Evolutionary conservation across 2,888 invertebrate genomes (phyloP).

Genomic region (Watsonalla cultraria): DNA sequence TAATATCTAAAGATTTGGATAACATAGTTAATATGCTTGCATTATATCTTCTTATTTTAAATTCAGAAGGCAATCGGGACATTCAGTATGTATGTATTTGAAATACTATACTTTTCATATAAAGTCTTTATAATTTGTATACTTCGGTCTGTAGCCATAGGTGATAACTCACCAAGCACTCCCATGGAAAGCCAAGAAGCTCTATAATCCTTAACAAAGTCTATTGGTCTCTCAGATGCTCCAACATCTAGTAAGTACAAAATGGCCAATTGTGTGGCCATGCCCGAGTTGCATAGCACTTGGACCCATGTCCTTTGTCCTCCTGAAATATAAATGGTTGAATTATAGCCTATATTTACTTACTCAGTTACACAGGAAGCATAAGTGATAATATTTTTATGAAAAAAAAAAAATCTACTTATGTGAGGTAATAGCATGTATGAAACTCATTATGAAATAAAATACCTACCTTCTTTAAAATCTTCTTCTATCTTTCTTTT

Average conservation of each 20-base stretch:
- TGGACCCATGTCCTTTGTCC: slow-evolving; percentile 94
- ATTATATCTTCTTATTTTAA: no score
- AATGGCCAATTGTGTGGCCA: slow-evolving; percentile 87
- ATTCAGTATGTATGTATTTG: no score
- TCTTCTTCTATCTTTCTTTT: slow-evolving; percentile 86
- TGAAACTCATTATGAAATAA: background rate
- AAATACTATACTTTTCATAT: background rate
- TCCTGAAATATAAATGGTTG: slow-evolving; percentile 66
- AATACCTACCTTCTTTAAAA: slow-evolving; percentile 85
- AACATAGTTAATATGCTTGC: no score
- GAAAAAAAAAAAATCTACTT: no score
- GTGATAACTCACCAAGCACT: slow-evolving; percentile 80
- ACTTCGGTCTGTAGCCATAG: no score
- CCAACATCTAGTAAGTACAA: slow-evolving; percentile 89
- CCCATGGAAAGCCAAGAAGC: slow-evolving; percentile 91
- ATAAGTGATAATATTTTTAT: no score
- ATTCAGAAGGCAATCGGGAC: no score
- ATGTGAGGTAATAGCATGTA: no score
- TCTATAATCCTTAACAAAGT: slow-evolving; percentile 86
- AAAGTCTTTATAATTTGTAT: no score
- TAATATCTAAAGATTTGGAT: no score
- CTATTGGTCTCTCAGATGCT: slow-evolving; percentile 86
- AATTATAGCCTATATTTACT: background rate
- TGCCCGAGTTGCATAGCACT: slow-evolving; percentile 93
- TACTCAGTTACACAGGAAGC: no score